phyloP scores from a whole-genome alignment of 2,888 invertebrate species.

The Petrophora chlorosata region DNA sequence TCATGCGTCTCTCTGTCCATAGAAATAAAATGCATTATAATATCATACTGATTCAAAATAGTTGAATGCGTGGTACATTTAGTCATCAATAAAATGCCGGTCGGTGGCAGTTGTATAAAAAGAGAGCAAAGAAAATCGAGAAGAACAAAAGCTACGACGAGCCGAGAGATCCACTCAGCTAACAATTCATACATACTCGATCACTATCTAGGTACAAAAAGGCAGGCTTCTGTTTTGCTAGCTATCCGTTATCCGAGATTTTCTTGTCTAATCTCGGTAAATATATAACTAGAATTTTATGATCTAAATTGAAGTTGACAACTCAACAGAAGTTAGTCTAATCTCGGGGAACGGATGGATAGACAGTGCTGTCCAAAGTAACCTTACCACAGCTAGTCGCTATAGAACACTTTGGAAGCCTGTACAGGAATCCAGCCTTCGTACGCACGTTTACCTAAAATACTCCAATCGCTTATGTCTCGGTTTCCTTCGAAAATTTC shows the following conservation, averaged over 20 bases:
- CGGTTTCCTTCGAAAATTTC: slow-evolving; percentile 92
- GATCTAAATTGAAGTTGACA: neutral
- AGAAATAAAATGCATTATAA: slow-evolving; percentile 20
- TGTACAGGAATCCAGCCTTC: slow-evolving; percentile 6
- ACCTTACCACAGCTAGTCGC: neutral
- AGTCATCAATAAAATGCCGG: slow-evolving; percentile 27
- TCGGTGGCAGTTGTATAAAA: slow-evolving; percentile 23
- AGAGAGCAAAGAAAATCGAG: slow-evolving; percentile 35
- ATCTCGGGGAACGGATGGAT: slow-evolving; percentile 5
- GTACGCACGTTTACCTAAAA: slow-evolving; percentile 21
- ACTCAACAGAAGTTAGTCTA: neutral
- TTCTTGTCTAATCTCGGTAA: too few species aligned
- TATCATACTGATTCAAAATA: slow-evolving; percentile 7
- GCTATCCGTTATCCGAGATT: slow-evolving; percentile 2
- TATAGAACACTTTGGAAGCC: slow-evolving; percentile 2
- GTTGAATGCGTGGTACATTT: slow-evolving; percentile 8
- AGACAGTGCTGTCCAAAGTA: slow-evolving; percentile 1
- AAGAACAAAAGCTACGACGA: slow-evolving; percentile 27
- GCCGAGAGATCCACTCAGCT: slow-evolving; percentile 19
- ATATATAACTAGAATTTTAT: too few species aligned
- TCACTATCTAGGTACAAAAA: slow-evolving; percentile 6
- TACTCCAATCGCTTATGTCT: slow-evolving; percentile 84
- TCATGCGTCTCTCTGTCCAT: slow-evolving; percentile 9
- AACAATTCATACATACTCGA: slow-evolving; percentile 10
- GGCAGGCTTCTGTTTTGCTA: neutral